phyloP scores from a whole-genome alignment of 2,113 vertebrate species.

The Desmodus rotundus region DNA sequence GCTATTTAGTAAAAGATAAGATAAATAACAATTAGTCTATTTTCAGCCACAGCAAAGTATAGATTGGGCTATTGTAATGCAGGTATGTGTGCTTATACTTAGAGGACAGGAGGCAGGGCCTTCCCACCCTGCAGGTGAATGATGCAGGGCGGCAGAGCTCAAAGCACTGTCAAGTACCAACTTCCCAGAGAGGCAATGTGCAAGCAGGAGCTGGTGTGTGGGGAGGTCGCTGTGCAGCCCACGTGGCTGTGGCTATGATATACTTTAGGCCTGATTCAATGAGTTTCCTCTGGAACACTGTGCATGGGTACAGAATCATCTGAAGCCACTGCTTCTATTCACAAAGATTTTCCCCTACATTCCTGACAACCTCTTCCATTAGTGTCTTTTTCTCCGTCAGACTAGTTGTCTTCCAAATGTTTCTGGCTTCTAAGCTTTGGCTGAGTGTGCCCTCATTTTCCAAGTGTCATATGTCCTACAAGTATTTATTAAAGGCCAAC shows the following conservation, averaged over 20 bases:
- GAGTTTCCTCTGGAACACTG: not conserved
- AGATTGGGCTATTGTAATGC: not conserved
- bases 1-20: not conserved
- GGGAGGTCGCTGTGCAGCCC: not conserved
- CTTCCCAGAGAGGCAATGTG: not conserved
- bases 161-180: not conserved
- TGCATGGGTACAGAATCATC: not conserved
- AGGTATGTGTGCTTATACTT: not conserved
- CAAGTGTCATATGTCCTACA: not conserved
- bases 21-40: not conserved
- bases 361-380: not conserved
- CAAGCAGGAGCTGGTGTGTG: not conserved
- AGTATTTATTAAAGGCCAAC: not conserved
- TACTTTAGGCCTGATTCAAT: not conserved
- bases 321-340: not conserved
- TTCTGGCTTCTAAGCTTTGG: conserved; percentile 5
- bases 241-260: not conserved
- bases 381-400: not conserved
- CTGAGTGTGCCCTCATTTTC: conserved; percentile 20
- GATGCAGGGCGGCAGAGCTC: not conserved
- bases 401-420: not conserved
- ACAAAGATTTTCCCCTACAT: not conserved
- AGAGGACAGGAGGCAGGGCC: not conserved
- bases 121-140: not conserved
- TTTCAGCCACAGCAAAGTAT: not conserved